Base-by-base conservation (phyloP, 1,140 invertebrate species). In the Colletes latitarsis region DNA sequence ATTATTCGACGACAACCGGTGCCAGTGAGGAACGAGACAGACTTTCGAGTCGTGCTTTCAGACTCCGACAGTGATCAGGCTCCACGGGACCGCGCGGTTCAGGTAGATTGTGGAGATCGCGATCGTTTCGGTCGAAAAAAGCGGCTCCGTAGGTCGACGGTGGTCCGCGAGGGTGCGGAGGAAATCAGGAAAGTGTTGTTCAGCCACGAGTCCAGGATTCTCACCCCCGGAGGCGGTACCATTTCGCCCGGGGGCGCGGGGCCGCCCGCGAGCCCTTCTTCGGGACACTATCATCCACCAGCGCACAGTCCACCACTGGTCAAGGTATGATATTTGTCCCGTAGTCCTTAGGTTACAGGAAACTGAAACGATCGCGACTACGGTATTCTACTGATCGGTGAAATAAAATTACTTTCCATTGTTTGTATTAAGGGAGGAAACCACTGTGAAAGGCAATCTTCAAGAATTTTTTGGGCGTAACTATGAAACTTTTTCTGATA, bases 161-260 rank as follows among this genome's bases (percentile, higher is more conserved):
- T 80, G 84, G 84, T 91, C 89, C 91, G 90, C 92, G 83, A 83
- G 82, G 69, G 82, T 89, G 91, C 89, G 91, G 90, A 91, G 81
- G 81, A 87, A 55, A 87, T 88, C 90, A 88, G 81, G 82, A 93
- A 93, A 91, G 92, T 93, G 92, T 92, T 92, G 92, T 92, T 93
- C 90, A 93, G 89, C 75, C 91, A 92, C 91, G 91, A 92, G 91
- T 92, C 91, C 93, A 93, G 93, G 91, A 93, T 93, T 93, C 92
- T 93, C 89, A 92, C 91, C 91, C 92, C 92, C 91, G 90, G 92
- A 87, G 91, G 90, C 88, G 90, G 90, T 85, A 82, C 87, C 82
- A 89, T 92, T 89, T 93, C 92, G 87, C 92, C 92, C 87, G 92
- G 92, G 90, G 92, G 90, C 91, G 90, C 90, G 82, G 91, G 90